Evolutionary conservation across 2,797 vertebrate species (phyloP), one percentile per base, ranked within the genome.

Genomic region (Enteromius trimaculatus): DNA sequence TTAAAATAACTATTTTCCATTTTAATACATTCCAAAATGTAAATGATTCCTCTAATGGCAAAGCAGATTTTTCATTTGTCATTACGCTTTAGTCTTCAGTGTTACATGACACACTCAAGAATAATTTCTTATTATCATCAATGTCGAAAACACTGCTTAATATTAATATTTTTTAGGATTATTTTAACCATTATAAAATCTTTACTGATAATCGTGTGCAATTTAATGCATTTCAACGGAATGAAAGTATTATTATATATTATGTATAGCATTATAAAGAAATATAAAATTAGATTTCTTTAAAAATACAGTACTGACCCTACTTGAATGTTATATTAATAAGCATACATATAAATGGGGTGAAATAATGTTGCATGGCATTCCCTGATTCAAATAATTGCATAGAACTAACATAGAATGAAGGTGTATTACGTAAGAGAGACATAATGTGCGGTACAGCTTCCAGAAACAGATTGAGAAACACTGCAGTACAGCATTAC

Each of bases 401-500:
- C 62, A 64, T 13, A 29, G 42, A 49, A 53, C 17, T n/a, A n/a
- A n/a, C n/a, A n/a, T n/a, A n/a, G 19, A 49, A 74, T 74, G 19
- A n/a, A 77, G 60, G 14, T 76, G 49, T 37, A 2, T 51, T 78
- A 44, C 6, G 44, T 42, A 42, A 60, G 10, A 4, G 17, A 80
- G 51, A 31, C 2, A 62, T 64, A 62, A 62, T 71, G 60, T 82
- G 55, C 31, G 51, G 34, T 3, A 26, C 10, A 23, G n/a, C 37
- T 19, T 83, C 49, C 37, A 60, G 65, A 31, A 83, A 71, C 39
- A 6, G 37, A 70, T 4, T 37, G 49, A 77, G 74, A 77, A 77
- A 77, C 37, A 44, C 37, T 47, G 23, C 51, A 58, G 23, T 31
- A 29, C 72, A 75, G 81, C 51, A 60, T 77, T 68, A 60, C 34